Evolutionary conservation across 2,113 vertebrate species (phyloP), one percentile per base, ranked within the genome.

Genomic region (Perccottus glenii): DNA sequence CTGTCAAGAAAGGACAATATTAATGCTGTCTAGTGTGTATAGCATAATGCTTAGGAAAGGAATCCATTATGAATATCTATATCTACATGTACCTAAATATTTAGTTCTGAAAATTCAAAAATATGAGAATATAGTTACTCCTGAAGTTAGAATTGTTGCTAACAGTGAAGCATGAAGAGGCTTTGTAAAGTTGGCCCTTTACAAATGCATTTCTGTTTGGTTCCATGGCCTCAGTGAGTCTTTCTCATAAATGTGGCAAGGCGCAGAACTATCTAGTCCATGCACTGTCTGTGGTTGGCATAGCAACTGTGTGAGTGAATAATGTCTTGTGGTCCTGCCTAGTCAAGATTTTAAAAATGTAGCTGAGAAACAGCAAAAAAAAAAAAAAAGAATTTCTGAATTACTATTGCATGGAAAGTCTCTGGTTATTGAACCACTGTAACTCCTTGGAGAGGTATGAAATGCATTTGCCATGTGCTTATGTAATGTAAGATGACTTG

Each of bases 401-500:
- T 73, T 87, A 84, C 67, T 89, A 85, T 82, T 91, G 90, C 91
- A 91, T 92, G 90, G 87, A 89, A 85, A 76, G 87, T 85, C 70
- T 84, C 78, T 86, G 83, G 77, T 89, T 75, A 56, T 84, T 82
- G 86, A 86, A 69, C 76, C 84, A 64, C 80, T 88, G 81, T 90
- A 83, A 89, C 78, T 86, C 78, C 82, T 85, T 76, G 78, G 87
- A 84, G 77, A 87, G 85, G 75, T 82, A 82, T 77, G 81, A 90
- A 87, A 85, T 82, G 83, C 85, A 84, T 89, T 77, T 85, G 81
- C 80, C 77, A 85, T 88, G 90, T 90, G 84, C 15, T 89, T 89
- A 88, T 90, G 89, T 92, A 87, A 86, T 91, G 90, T 88, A 90
- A 90, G 82, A 90, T 87, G 75, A 87, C 85, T 87, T 90, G 88